Percentiles rank a stretch among this genome's conserved stretches.
These are phyloP conservation scores for Antedon bifida DNA, from an alignment of 35 echinoderm and acorn worm species.

Conservation along the genomic window DNA sequence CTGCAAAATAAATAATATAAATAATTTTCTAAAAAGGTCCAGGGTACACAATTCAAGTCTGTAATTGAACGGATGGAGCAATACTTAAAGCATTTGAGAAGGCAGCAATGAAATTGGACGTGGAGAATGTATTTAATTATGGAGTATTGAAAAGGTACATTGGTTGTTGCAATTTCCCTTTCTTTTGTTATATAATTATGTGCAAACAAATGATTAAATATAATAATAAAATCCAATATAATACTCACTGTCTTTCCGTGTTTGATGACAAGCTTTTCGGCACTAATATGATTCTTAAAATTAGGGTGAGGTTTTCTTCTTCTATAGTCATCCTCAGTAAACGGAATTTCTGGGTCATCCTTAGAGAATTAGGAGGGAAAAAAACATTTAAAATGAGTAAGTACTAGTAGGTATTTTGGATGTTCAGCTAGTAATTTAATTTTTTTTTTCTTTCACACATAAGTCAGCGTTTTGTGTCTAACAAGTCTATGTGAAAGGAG, in stretches of 20 bases:
- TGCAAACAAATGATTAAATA: no score
- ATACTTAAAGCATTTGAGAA: no score
- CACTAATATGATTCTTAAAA: slow-evolving; percentile 87
- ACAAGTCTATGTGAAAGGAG: no score
- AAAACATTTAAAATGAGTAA: not conserved
- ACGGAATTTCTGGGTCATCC: slow-evolving; percentile 97
- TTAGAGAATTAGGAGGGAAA: no score
- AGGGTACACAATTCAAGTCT: not conserved
- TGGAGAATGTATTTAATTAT: no score
- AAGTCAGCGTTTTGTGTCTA: no score
- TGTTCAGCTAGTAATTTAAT: not conserved
- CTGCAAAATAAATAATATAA: slow-evolving; percentile 21
- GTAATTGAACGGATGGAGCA: no score
- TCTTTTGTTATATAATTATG: no score
- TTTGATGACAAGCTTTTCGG: slow-evolving; percentile 96
- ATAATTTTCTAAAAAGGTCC: not conserved
- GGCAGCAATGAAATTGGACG: no score
- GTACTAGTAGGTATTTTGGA: not conserved
- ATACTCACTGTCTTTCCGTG: slow-evolving; percentile 82
- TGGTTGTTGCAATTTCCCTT: no score
- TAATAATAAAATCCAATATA: no score
- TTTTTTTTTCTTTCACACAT: not conserved
- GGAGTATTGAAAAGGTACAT: no score
- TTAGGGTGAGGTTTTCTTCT: slow-evolving; percentile 79
- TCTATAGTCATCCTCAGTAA: slow-evolving; percentile 98